Evolutionary conservation across 2,888 invertebrate species (phyloP), one percentile per base, ranked within the genome.

Genomic region (Griposia aprilina): DNA sequence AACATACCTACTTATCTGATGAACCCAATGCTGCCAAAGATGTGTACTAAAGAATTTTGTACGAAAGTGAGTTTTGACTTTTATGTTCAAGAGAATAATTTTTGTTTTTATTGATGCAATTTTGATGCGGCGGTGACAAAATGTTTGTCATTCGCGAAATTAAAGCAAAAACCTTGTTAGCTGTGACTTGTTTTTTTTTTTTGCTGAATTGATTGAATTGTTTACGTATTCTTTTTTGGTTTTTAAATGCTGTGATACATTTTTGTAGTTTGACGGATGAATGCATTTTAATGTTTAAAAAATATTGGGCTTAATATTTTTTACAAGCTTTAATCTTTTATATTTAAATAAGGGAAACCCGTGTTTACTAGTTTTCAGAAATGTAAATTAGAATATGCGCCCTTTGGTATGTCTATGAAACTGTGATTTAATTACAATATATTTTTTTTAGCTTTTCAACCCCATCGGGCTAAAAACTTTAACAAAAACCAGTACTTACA

Each of bases 21-120:
- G 87, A 84, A 89, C 80, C 80, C 76, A 83, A 81, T 82, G 86
- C 81, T 90, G 88, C 89, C 89, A 89, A 89, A 82, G 79, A 85
- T 84, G 78, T 88, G 88, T 80, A 78, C 77, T 68, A 83, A 78
- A 84, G 76, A 84, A 74, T 65, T 73, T 84, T 55, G 59, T 69
- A 71, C 73, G 66, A 83, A 81, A 84, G 65, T 68, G 78, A 69
- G 60, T 82, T 81, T 74, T 59, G 81, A 85, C 77, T 83, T 88
- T 87, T 74, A 85, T 81, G 45, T 65, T 41, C 60, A 41, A 59
- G 68, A 66, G 66, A 76, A 82, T 86, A 86, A 81, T 85, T 81
- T 81, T 74, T 52, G 66, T 83, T 80, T 84, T 87, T 87, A 84
- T 87, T 80, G 80, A 68, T 75, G 74, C 82, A 78, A 78, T 86